A percentile compares a stretch with the other conserved stretches of the same genome.
Evolutionary conservation across 2,113 vertebrate genomes (phyloP).

Genomic region (Raja brachyura): DNA sequence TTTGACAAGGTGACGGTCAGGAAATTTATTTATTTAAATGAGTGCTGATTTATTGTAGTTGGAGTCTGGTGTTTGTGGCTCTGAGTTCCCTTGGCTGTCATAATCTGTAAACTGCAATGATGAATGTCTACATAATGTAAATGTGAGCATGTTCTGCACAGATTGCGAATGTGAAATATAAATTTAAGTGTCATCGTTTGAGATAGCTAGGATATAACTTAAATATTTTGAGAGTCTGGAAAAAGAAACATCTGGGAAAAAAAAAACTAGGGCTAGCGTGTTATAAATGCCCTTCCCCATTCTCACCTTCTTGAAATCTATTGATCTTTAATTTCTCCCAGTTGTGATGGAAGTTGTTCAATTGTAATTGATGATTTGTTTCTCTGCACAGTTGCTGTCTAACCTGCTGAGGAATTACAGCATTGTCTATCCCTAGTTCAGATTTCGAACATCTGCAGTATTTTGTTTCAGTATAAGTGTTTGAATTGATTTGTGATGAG

Average conservation of each 20-base stretch:
- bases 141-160: neutral
- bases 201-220: neutral
- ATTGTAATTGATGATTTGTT: too few species aligned
- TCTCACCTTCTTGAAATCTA: too few species aligned
- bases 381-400: too few species aligned
- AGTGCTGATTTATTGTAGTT: neutral
- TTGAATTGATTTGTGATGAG: neutral
- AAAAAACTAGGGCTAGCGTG: too few species aligned
- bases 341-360: too few species aligned
- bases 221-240: neutral
- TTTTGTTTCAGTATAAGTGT: too few species aligned
- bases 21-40: too few species aligned
- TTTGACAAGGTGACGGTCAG: neutral
- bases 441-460: too few species aligned
- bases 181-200: neutral
- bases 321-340: too few species aligned
- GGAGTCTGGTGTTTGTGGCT: neutral
- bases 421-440: too few species aligned
- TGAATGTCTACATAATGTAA: neutral
- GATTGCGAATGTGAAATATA: neutral
- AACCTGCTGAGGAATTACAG: too few species aligned
- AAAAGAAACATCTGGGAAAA: neutral
- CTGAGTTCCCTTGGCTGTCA: neutral
- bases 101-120: neutral
- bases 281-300: too few species aligned